Percentiles rank a stretch among this genome's conserved stretches.
phyloP scores from a whole-genome alignment of 2,888 invertebrate genomes.

The Adelphocoris suturalis region DNA sequence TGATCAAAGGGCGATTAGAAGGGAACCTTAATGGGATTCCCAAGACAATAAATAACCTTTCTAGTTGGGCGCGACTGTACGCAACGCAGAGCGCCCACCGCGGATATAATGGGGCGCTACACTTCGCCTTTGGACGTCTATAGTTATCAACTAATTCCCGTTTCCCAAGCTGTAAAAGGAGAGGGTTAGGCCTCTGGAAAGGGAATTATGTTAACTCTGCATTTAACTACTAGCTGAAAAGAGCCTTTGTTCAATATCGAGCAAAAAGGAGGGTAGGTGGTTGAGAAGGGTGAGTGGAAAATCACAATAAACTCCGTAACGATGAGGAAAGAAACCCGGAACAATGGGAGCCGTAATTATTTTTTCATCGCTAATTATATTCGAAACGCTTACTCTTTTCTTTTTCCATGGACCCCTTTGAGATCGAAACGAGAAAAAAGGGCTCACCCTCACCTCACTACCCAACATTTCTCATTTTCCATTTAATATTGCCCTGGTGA shows the following conservation, averaged over 20 bases:
- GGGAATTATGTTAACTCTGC: conserved; percentile 25
- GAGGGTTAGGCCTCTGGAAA: neutral
- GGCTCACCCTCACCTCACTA: neutral
- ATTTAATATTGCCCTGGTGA: neutral
- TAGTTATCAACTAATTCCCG: conserved; percentile 16
- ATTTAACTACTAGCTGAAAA: conserved; percentile 2
- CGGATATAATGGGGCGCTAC: conserved; percentile 14
- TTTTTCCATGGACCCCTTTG: conserved; percentile 9
- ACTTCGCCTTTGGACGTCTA: neutral
- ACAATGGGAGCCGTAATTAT: conserved; percentile 44
- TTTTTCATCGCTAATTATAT: conserved; percentile 51
- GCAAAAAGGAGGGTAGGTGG: neutral
- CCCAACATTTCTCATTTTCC: conserved; percentile 4
- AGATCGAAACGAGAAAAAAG: conserved; percentile 34
- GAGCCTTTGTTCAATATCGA: conserved; percentile 19
- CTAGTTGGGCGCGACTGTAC: conserved; percentile 11
- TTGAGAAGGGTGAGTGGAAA: neutral
- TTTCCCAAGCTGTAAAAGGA: neutral
- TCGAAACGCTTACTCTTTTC: conserved; percentile 46
- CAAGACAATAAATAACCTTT: conserved; percentile 28
- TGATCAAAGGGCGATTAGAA: conserved; percentile 6
- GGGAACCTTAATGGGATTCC: neutral
- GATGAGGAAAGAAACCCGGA: conserved; percentile 20
- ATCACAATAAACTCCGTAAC: conserved; percentile 52
- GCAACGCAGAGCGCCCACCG: neutral